These are phyloP conservation scores for Meloe dianella DNA, from an alignment of 2,888 invertebrate genomes.

Conservation along the genomic window DNA sequence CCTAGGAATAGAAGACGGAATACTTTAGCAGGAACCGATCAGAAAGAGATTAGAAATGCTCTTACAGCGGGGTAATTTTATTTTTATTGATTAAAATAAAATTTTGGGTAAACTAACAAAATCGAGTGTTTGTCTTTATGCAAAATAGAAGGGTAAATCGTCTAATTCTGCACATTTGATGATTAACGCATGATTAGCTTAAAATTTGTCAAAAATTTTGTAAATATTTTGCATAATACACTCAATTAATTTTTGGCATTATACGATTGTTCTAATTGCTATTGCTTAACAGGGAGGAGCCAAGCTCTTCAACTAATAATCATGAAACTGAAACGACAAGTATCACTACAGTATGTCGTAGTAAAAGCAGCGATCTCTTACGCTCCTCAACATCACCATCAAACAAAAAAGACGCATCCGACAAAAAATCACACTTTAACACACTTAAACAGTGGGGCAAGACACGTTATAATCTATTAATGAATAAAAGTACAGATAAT, in stretches of 20 bases:
- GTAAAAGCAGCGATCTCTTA: slow-evolving; percentile 79
- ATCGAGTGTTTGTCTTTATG: slow-evolving; percentile 31
- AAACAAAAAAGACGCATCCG: slow-evolving; percentile 65
- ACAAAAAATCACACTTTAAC: slow-evolving; percentile 77
- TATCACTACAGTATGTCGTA: slow-evolving; percentile 66
- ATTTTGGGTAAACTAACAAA: slow-evolving; percentile 12
- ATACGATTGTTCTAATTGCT: slow-evolving; percentile 27
- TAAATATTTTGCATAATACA: slow-evolving; percentile 39
- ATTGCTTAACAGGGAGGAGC: slow-evolving; percentile 53
- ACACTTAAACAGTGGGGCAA: slow-evolving; percentile 86
- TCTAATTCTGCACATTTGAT: slow-evolving; percentile 12
- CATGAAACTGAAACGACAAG: slow-evolving; percentile 62
- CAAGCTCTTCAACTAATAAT: slow-evolving; percentile 46
- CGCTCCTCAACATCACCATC: slow-evolving; percentile 50
- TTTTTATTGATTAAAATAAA: slow-evolving; percentile 9
- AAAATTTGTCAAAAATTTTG: slow-evolving; percentile 28
- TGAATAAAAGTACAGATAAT: slow-evolving; percentile 70
- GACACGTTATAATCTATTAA: slow-evolving; percentile 76
- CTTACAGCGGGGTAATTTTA: slow-evolving; percentile 78
- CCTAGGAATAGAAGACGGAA: slow-evolving; percentile 85
- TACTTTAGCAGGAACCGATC: slow-evolving; percentile 89
- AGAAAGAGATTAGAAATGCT: slow-evolving; percentile 86
- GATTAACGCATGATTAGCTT: slow-evolving; percentile 31
- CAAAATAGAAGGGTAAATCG: slow-evolving; percentile 20
- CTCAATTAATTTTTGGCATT: slow-evolving; percentile 26